Evolutionary conservation across 2,797 vertebrate species (phyloP).

Genomic region (Centropyge bicolor): DNA sequence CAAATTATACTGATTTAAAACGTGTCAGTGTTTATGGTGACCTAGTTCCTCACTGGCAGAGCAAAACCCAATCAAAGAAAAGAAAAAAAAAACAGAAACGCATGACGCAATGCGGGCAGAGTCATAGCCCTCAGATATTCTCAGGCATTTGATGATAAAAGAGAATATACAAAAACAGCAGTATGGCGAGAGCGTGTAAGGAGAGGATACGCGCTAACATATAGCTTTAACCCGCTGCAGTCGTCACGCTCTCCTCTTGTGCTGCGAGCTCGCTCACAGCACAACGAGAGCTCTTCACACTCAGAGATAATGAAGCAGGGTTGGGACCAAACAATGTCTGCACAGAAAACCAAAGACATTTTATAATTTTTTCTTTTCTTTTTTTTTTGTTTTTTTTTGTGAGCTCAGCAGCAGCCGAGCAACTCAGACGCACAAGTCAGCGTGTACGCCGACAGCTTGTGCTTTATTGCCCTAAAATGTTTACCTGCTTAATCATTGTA

Average conservation of each 20-base stretch:
- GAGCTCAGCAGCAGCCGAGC: conserved; percentile 54
- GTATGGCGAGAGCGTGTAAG: conserved; percentile 42
- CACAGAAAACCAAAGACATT: conserved; percentile 63
- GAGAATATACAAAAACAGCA: conserved; percentile 70
- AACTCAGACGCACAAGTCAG: conserved; percentile 24
- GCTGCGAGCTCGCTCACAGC: conserved; percentile 47
- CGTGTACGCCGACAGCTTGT: conserved; percentile 40
- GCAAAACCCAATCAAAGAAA: conserved; percentile 69
- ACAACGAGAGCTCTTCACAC: conserved; percentile 50
- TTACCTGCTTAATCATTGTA: conserved; percentile 64
- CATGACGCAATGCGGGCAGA: conserved; percentile 82
- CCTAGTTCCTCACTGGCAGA: conserved; percentile 77
- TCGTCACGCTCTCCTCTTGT: conserved; percentile 33
- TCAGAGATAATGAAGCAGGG: conserved; percentile 62
- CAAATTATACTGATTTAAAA: conserved; percentile 58
- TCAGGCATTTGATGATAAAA: conserved; percentile 81
- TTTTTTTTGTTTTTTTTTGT: not conserved
- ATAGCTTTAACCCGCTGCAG: conserved; percentile 51
- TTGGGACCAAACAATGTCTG: conserved; percentile 56
- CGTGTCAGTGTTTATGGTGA: conserved; percentile 74
- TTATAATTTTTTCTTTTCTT: not conserved
- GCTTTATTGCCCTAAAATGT: conserved; percentile 60
- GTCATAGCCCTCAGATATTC: conserved; percentile 79
- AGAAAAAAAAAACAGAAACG: conserved; percentile 62
- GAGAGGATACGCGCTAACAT: conserved; percentile 47